Evolutionary conservation across 35 echinoderm and acorn worm genomes (phyloP).

Genomic region (Eucidaris tribuloides): DNA sequence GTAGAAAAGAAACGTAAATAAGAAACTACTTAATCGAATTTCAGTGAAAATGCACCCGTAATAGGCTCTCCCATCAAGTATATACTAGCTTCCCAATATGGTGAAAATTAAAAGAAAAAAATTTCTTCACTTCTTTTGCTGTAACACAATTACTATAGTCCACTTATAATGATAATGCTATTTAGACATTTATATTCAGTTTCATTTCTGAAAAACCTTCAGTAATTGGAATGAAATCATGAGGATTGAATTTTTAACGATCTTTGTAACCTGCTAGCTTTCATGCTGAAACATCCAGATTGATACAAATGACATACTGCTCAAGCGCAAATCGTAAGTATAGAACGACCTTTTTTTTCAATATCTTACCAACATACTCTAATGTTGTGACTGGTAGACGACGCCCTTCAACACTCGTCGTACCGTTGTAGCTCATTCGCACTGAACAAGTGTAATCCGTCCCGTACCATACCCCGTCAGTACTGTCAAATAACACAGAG

Average conservation of each 20-base stretch:
- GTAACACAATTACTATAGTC: too few relatives aligned
- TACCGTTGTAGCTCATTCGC: not conserved
- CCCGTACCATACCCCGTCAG: not conserved
- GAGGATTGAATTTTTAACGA: not conserved
- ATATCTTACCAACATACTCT: slow-evolving; percentile 20
- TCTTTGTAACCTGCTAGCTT: too few relatives aligned
- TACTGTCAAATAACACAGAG: not conserved
- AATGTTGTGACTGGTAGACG: not conserved
- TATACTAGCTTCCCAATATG: not conserved
- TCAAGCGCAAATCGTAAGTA: not conserved
- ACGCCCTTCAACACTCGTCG: slow-evolving; percentile 13
- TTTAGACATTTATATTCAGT: not conserved
- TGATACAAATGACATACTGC: not conserved
- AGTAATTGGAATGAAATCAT: not conserved
- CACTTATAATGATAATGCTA: not conserved
- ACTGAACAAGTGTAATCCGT: slow-evolving; percentile 21
- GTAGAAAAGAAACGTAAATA: too few relatives aligned
- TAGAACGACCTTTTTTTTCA: not conserved
- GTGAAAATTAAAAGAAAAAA: not conserved
- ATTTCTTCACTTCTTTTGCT: too few relatives aligned
- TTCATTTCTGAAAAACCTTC: not conserved
- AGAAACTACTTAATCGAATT: too few relatives aligned
- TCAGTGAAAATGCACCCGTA: not conserved
- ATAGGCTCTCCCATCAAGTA: not conserved
- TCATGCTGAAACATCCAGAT: too few relatives aligned